Evolutionary conservation across 2,797 vertebrate genomes (phyloP).

Genomic region (Merluccius polli): DNA sequence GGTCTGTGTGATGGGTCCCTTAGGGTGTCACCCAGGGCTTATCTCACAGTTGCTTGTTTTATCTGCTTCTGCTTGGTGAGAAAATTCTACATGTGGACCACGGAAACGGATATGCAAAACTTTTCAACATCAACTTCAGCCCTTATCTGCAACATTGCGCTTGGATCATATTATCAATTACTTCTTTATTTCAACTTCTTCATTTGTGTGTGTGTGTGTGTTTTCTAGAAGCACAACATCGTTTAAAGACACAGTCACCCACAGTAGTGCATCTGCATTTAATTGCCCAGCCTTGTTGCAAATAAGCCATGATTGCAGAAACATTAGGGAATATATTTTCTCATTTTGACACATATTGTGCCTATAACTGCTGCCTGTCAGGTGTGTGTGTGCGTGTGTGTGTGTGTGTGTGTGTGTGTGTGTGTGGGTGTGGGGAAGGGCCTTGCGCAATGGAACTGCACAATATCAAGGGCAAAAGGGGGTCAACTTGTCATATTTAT

Average conservation of each 20-base stretch:
- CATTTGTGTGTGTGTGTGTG: background rate
- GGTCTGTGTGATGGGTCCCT: background rate
- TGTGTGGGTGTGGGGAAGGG: background rate
- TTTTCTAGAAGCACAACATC: background rate
- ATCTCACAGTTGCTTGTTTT: background rate
- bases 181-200: background rate
- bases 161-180: background rate
- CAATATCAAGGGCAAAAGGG: no score
- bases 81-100: background rate
- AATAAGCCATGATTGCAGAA: conserved; percentile 47
- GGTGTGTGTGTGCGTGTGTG: conserved; percentile 18
- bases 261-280: background rate
- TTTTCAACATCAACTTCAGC: background rate
- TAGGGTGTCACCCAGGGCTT: background rate
- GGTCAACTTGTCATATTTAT: background rate
- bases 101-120: background rate
- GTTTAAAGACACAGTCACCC: background rate
- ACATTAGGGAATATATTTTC: conserved; percentile 52
- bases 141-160: background rate
- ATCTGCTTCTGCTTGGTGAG: background rate
- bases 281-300: conserved; percentile 33
- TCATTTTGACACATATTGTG: conserved; percentile 46
- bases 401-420: background rate
- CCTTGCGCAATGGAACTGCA: background rate
- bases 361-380: conserved; percentile 40